phyloP scores from a whole-genome alignment of 2,888 invertebrate genomes.

The Seira ritae region DNA sequence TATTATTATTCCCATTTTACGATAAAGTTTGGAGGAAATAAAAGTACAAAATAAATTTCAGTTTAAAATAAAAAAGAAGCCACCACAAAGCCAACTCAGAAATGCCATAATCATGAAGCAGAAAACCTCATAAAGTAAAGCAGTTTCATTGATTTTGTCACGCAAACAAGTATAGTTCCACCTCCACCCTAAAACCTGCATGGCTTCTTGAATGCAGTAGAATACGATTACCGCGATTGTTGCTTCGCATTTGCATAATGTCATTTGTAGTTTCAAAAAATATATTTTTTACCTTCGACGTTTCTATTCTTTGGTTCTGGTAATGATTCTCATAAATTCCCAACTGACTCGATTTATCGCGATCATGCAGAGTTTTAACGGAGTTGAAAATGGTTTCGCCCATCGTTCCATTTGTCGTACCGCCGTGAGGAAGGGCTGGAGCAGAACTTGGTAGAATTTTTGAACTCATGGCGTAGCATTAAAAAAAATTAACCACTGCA shows the following conservation, averaged over 20 bases:
- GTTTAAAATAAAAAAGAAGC: no score
- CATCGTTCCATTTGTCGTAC: conserved; percentile 62
- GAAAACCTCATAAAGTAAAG: no score
- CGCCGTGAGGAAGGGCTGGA: conserved; percentile 51
- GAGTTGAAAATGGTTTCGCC: conserved; percentile 60
- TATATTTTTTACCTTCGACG: conserved; percentile 45
- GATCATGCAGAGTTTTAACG: conserved; percentile 63
- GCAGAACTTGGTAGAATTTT: conserved; percentile 60
- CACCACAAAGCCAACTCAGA: no score
- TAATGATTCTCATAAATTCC: conserved; percentile 66
- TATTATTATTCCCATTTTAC: no score
- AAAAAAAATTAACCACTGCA: background rate
- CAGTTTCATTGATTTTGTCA: background rate
- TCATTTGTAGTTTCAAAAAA: background rate
- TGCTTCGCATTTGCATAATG: background rate
- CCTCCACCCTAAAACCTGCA: background rate
- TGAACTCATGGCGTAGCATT: conserved; percentile 60
- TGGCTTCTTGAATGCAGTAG: no score
- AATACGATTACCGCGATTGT: no score
- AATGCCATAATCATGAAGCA: no score
- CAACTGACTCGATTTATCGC: conserved; percentile 57
- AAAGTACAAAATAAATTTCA: no score
- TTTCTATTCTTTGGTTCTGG: conserved; percentile 56
- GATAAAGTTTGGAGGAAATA: no score
- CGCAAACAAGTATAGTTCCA: background rate